These are phyloP conservation scores for Lochmaea crataegi DNA, from an alignment of 2,888 invertebrate species.

Conservation along the genomic window DNA sequence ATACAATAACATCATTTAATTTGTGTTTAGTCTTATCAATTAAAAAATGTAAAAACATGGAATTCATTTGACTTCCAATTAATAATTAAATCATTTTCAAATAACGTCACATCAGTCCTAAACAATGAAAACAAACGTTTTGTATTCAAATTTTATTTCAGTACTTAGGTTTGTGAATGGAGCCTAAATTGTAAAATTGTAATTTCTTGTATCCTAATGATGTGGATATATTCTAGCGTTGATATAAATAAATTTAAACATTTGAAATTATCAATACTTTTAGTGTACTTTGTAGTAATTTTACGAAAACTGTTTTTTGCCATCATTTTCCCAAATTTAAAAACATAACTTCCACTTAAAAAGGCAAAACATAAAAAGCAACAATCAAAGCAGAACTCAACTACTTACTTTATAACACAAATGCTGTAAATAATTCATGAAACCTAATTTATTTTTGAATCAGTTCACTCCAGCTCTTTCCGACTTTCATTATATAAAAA, in stretches of 20 bases:
- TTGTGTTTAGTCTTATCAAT: neutral
- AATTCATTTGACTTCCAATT: neutral
- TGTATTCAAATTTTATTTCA: slow-evolving; percentile 5
- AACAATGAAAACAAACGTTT: slow-evolving; percentile 8
- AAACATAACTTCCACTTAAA: neutral
- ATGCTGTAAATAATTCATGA: too few species aligned
- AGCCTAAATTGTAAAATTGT: neutral
- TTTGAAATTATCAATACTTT: too few species aligned
- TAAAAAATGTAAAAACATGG: neutral
- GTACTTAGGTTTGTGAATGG: neutral
- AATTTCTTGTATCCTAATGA: too few species aligned
- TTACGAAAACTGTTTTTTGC: neutral
- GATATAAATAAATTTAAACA: too few species aligned
- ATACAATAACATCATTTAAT: neutral
- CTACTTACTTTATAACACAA: neutral
- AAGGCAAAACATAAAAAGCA: neutral
- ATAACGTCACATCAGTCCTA: neutral
- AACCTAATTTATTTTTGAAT: neutral
- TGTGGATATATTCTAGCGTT: too few species aligned
- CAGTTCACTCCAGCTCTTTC: neutral
- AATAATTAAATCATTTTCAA: neutral
- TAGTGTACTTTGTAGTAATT: neutral
- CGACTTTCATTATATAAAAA: neutral
- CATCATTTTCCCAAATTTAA: neutral
- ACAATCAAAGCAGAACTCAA: neutral